Base-by-base conservation (phyloP, 1,140 invertebrate species). In the Uloborus diversus region DNA sequence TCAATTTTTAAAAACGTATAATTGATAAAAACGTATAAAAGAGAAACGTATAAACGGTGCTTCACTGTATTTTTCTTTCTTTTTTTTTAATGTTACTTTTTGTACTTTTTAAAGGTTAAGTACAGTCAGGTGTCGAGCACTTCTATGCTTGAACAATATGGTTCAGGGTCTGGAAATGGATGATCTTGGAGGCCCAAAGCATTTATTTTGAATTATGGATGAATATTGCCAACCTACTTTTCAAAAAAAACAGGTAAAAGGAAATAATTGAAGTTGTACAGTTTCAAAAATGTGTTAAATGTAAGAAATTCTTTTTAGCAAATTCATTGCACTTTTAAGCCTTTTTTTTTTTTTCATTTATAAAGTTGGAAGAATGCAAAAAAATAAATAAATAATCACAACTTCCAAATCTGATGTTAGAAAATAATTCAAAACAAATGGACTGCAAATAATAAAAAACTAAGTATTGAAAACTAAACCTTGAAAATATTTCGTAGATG, bases 101-200 rank as follows among this genome's bases (percentile, higher is more conserved):
- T 1, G 17, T 53, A 4, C 23, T 17, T 42, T 17, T n/a, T 28
- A 28, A 81, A 88, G 87, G 69, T 81, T 92, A 69, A 56, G 81
- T 23, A 80, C 81, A 32, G 80, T 88, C 23, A 89, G 90, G 82
- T 89, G 88, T 20, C 86, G 90, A 84, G 89, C 91, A 28, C 87
- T 92, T 47, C 84, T 92, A 14, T 92, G 91, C 83, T 82, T 92
- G 37, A 92, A 91, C 82, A 93, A 93, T 85, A 86, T 93, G 73
- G 85, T 92, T 33, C 87, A 88, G 9, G 88, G 85, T 56, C 84
- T 92, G 65, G 89, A 90, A 20, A 82, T 89, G 25, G 88, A 90
- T 23, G 88, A 88, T 47, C 84, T 93, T 37, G 91, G 91, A 28
- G 91, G 91, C 2, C 81, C 88, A 17, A 87, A 90, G 13, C 84